Base-by-base conservation (phyloP, 2,797 vertebrate genomes). In the Amphiprion clarkii region DNA sequence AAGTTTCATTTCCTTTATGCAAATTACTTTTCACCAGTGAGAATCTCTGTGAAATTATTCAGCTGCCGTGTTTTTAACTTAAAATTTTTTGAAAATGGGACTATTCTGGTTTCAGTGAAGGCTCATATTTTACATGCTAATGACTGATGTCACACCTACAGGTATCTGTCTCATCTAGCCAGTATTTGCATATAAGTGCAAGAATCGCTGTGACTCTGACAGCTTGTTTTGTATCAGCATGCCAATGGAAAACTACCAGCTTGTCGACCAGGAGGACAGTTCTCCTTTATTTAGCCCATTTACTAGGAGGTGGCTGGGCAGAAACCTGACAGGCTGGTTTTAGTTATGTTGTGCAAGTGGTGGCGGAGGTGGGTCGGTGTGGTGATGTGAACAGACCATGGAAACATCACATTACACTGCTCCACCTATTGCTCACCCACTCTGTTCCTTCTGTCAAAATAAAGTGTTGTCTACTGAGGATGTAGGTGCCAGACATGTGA, bases 311-410 rank as follows among this genome's bases (percentile, higher is more conserved):
- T 25, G 33, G 8, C 65, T 25, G 33, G 7, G 1, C 44, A 51
- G 39, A 69, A 83, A 83, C 86, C 68, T 64, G 88, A 67, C 29
- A 9, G 25, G 23, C 86, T 17, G 60, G 78, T 85, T 87, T 74
- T 36, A 25, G 17, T 58, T 19, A 1, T 59, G 27, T 58, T 21
- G 1, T 59, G 27, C n/a, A 39, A 36, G 23, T 52, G 51, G 31
- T 23, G 6, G 25, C 21, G 44, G 33, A 25, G 56, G 6, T 48
- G 44, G 75, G 74, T 1, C 64, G 68, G 51, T 44, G 14, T 44
- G 14, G 40, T 44, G 12, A 16, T 44, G 13, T 44, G 40, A 44
- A 16, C 17, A 16, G 44, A n/a, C 3, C 44, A 19, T 17, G 13
- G 19, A 17, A 48, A 48, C 44, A 17, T 19, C 44, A 42, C 40